Conservation (phyloP, 2,888 invertebrate genomes). For the Nudaria mundana region DNA sequence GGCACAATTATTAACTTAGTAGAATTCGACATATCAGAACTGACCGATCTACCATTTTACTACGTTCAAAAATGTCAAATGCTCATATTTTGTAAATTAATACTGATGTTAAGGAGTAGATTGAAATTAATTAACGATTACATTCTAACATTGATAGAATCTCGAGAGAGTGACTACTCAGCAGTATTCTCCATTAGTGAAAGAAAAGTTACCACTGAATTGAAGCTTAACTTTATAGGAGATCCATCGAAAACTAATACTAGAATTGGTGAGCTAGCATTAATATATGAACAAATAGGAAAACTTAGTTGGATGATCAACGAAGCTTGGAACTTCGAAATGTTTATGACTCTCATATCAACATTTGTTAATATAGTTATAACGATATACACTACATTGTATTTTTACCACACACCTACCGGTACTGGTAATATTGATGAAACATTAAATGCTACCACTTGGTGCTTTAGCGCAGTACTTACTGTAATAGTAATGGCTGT, state of each 20-base stretch:
- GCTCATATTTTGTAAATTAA: constrained; percentile 42
- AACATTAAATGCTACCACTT: constrained; percentile 38
- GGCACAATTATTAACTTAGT: constrained; percentile 30
- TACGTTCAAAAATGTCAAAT: constrained; percentile 49
- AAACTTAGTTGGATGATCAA: constrained; percentile 46
- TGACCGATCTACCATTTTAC: constrained; percentile 32
- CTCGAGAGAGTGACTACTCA: constrained; percentile 28
- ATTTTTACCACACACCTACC: constrained; percentile 30
- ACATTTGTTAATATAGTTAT: constrained; percentile 51
- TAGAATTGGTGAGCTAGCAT: constrained; percentile 48
- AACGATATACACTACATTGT: constrained; percentile 50
- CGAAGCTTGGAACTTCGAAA: constrained; percentile 52
- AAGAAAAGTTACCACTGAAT: constrained; percentile 20
- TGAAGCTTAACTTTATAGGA: constrained; percentile 38
- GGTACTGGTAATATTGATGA: constrained; percentile 13
- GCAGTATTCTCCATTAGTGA: constrained; percentile 36
- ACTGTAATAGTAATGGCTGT: constrained; percentile 45
- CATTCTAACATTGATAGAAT: constrained; percentile 40
- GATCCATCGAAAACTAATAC: constrained; percentile 33
- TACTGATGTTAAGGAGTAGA: constrained; percentile 43
- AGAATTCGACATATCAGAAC: constrained; percentile 10
- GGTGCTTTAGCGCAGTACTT: constrained; percentile 43
- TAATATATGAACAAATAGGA: constrained; percentile 48
- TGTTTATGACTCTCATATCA: constrained; percentile 53
- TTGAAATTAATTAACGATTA: constrained; percentile 46